A percentile compares a stretch with the other conserved stretches of the same genome.
Conservation (phyloP, 2,113 vertebrate species). For the Beaufortia kweichowensis region DNA sequence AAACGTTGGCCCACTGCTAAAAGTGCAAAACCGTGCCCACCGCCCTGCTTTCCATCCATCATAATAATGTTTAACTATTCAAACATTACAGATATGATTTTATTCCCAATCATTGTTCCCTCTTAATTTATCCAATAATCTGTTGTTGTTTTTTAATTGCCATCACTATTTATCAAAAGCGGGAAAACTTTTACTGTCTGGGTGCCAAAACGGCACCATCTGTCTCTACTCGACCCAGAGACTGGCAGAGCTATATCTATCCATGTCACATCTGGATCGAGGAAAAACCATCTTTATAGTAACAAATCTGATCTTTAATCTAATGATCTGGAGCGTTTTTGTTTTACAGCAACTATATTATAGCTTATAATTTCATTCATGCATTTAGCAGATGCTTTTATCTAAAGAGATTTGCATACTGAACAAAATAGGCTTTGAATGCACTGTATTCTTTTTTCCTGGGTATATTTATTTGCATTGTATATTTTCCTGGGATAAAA, state of each 20-base stretch:
- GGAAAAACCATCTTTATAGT: not conserved
- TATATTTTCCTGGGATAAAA: too few relatives aligned
- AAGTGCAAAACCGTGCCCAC: not conserved
- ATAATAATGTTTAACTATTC: slow-evolving; percentile 34
- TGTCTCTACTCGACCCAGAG: slow-evolving; percentile 58
- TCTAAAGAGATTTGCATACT: too few relatives aligned
- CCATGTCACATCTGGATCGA: not conserved
- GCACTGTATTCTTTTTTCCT: too few relatives aligned
- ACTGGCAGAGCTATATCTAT: slow-evolving; percentile 51
- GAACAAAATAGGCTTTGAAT: too few relatives aligned
- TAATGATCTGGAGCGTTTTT: too few relatives aligned
- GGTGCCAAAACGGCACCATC: slow-evolving; percentile 64
- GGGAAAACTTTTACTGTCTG: slow-evolving; percentile 57
- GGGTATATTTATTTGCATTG: too few relatives aligned
- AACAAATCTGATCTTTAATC: too few relatives aligned
- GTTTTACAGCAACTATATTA: too few relatives aligned
- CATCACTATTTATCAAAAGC: slow-evolving; percentile 59
- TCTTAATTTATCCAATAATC: slow-evolving; percentile 43
- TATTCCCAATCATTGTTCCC: slow-evolving; percentile 37
- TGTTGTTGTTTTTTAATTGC: slow-evolving; percentile 48
- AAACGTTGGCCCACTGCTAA: slow-evolving; percentile 8
- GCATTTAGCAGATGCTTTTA: too few relatives aligned
- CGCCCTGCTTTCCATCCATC: slow-evolving; percentile 12
- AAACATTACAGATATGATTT: slow-evolving; percentile 6
- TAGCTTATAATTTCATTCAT: too few relatives aligned